Evolutionary conservation across 2,113 vertebrate genomes (phyloP).

Genomic region (Euleptes europaea): DNA sequence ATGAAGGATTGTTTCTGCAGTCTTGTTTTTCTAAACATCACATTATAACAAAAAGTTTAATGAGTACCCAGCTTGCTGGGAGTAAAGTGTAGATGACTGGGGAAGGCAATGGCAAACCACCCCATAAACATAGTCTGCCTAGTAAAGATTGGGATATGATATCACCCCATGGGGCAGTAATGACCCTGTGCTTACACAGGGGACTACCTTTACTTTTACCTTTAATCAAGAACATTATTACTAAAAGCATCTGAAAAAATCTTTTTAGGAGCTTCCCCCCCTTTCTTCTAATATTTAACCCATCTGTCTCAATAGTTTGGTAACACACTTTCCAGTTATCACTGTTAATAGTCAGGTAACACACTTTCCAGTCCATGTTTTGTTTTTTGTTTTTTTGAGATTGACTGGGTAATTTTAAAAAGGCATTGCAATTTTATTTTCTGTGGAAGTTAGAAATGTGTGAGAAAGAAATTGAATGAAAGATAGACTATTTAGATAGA

Average conservation of each 20-base stretch:
- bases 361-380: too few species aligned
- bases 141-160: too few species aligned
- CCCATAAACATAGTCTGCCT: too few species aligned
- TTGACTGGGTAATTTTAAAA: constrained; percentile 19
- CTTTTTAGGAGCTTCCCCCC: constrained; percentile 15
- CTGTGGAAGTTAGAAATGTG: background rate
- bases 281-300: constrained; percentile 23
- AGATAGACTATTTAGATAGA: background rate
- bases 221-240: constrained; percentile 32
- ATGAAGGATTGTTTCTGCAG: constrained; percentile 16
- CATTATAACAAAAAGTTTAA: background rate
- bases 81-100: too few species aligned
- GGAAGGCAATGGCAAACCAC: too few species aligned
- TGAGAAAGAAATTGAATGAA: background rate
- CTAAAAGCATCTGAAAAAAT: constrained; percentile 35
- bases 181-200: too few species aligned
- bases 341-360: too few species aligned
- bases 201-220: too few species aligned
- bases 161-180: too few species aligned
- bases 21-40: constrained; percentile 19
- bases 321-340: constrained; percentile 30
- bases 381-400: background rate
- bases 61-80: too few species aligned
- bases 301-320: constrained; percentile 15
- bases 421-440: background rate